Evolutionary conservation across 2,113 vertebrate species (phyloP), one percentile per base, ranked within the genome.

Genomic region (Lamprologus lemairii): DNA sequence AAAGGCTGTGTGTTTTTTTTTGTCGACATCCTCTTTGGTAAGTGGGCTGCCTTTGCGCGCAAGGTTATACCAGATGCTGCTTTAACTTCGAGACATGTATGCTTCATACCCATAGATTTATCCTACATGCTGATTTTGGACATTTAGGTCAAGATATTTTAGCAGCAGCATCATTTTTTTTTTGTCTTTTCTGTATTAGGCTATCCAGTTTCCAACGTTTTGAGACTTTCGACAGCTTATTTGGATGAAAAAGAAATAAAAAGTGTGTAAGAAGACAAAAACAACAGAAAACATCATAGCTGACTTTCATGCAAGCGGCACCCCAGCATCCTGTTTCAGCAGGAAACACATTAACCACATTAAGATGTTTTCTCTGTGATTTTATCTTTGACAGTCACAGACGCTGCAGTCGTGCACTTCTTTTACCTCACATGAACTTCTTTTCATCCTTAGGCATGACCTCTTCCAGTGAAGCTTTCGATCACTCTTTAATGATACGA

Each of bases 331-430:
- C 89, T 88, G 88, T 90, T 58, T 84, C 58, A 86, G 73, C 93
- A 92, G 87, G 83, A 92, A 90, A 84, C 45, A n/a, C 79, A 71
- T 80, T 26, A 88, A 90, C 93, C 90, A 80, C 93, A 89, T 85
- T 9, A 86, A 81, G 73, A 82, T 54, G 47, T 57, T 83, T 23
- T 42, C 51, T 63, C 49, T 12, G 37, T 47, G n/a, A 54, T 82
- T 58, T 42, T n/a, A 28, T 75, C 31, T 80, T 51, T 26, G 35
- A 21, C 47, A 79, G 23, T 68, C 1, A 11, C 47, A 87, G 4
- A 83, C 4, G 16, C 60, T 65, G 23, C 55, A 26, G 33, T 53
- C 31, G 8, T 79, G 14, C 65, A 40, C 16, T 53, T 45, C 14
- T 49, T 83, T 68, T 73, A 19, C 23, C 35, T 81, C 6, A 37